phyloP scores from a whole-genome alignment of 2,113 vertebrate genomes.

The Paramisgurnus dabryanus region DNA sequence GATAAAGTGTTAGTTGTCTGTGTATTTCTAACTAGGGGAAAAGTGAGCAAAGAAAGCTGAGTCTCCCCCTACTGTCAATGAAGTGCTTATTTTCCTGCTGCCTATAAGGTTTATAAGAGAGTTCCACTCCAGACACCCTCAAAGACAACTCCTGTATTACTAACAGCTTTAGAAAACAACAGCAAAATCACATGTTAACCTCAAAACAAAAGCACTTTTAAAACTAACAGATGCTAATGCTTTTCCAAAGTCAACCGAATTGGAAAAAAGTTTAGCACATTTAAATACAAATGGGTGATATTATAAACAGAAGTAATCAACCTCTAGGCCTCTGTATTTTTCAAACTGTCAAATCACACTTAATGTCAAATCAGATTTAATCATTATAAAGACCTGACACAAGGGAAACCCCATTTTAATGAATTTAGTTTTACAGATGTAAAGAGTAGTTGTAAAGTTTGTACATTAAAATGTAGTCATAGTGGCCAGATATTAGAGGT shows the following conservation, averaged over 20 bases:
- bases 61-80: constrained; percentile 69
- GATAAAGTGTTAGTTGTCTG: constrained; percentile 94
- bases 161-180: constrained; percentile 68
- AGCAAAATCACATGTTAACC: constrained; percentile 78
- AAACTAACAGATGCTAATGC: not conserved
- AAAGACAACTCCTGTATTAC: constrained; percentile 38
- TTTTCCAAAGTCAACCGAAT: not conserved
- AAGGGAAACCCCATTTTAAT: no score
- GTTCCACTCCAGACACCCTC: constrained; percentile 63
- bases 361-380: no score
- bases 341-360: not conserved
- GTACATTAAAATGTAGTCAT: constrained; percentile 28
- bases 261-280: no score
- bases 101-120: constrained; percentile 50
- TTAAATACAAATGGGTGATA: not conserved
- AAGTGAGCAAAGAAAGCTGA: constrained; percentile 78
- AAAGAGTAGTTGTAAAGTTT: constrained; percentile 9
- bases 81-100: constrained; percentile 64
- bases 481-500: not conserved
- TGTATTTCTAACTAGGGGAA: constrained; percentile 89
- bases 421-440: no score
- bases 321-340: not conserved
- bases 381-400: no score
- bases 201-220: constrained; percentile 19
- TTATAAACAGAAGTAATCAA: not conserved